Conservation (phyloP, 2,113 vertebrate species). For the Apistogramma diplotaenia region DNA sequence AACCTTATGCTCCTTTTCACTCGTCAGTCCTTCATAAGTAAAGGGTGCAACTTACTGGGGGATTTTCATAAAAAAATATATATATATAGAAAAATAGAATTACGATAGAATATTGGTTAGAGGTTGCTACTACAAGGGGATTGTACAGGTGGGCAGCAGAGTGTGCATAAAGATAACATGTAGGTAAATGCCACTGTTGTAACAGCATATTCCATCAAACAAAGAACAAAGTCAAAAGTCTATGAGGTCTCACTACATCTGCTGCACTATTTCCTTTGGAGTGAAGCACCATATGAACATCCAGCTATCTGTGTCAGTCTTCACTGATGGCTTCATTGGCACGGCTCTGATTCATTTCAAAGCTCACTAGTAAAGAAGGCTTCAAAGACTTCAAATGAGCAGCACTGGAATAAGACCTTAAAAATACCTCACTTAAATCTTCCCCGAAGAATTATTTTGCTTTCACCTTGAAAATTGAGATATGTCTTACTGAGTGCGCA, state of each 20-base stretch:
- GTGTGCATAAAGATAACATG: slow-evolving; percentile 9
- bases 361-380: neutral
- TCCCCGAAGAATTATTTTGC: neutral
- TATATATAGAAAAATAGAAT: slow-evolving; percentile 18
- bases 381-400: slow-evolving; percentile 24
- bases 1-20: slow-evolving; percentile 68
- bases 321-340: slow-evolving; percentile 41
- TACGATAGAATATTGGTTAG: neutral
- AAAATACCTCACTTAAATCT: slow-evolving; percentile 28
- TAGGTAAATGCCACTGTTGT: slow-evolving; percentile 13
- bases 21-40: slow-evolving; percentile 60
- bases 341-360: slow-evolving; percentile 8
- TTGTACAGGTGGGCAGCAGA: neutral
- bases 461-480: slow-evolving; percentile 36
- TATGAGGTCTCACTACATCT: neutral
- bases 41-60: slow-evolving; percentile 35
- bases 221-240: neutral
- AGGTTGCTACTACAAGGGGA: neutral
- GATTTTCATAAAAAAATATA: slow-evolving; percentile 26
- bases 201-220: neutral
- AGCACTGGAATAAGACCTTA: slow-evolving; percentile 6
- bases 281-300: slow-evolving; percentile 12
- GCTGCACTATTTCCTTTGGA: neutral
- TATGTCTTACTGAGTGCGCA: slow-evolving; percentile 28
- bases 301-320: neutral